Evolutionary conservation across 2,888 invertebrate genomes (phyloP), one percentile per base, ranked within the genome.

Genomic region (Drosophila paranaensis): DNA sequence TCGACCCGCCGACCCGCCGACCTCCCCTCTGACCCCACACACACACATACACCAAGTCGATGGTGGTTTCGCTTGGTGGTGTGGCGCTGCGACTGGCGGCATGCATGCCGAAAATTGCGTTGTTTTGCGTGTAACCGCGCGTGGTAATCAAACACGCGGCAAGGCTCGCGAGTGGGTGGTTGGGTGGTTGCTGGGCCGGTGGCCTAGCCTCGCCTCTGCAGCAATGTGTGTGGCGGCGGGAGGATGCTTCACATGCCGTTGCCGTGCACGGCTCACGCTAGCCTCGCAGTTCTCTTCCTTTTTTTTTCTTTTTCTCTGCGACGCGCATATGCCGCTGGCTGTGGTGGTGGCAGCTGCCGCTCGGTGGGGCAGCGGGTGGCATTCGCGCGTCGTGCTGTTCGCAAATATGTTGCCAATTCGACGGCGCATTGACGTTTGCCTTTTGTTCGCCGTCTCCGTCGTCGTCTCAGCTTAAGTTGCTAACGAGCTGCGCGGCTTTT

Each of bases 51-150:
- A 33, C 9, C 42, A 10, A 13, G 20, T 25, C 43, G 13, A 13
- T 25, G 45, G 43, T 55, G 61, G 33, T 20, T 71, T 45, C 37
- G 60, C 39, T 16, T 10, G 14, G 42, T 62, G 63, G 43, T 58
- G 16, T 68, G 79, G 53, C 63, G 69, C 77, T 56, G 50, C 58
- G 56, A 73, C 61, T 79, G 79, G 82, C 89, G 87, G 89, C 85
- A 85, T 89, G 90, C 88, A 86, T 88, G 90, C 78, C 78, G 89
- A 90, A 91, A 91, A 91, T 91, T 88, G 87, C 90, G 88, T 90
- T 91, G 90, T 88, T 90, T 84, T 90, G 92, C 90, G 91, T 91
- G 91, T 91, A 91, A 91, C 91, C 91, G 91, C 91, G 91, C 92
- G 85, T 91, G 89, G 92, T 91, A 91, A 91, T 91, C 92, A 90